phyloP scores from a whole-genome alignment of 1,140 invertebrate species.

The Monochamus saltuarius region DNA sequence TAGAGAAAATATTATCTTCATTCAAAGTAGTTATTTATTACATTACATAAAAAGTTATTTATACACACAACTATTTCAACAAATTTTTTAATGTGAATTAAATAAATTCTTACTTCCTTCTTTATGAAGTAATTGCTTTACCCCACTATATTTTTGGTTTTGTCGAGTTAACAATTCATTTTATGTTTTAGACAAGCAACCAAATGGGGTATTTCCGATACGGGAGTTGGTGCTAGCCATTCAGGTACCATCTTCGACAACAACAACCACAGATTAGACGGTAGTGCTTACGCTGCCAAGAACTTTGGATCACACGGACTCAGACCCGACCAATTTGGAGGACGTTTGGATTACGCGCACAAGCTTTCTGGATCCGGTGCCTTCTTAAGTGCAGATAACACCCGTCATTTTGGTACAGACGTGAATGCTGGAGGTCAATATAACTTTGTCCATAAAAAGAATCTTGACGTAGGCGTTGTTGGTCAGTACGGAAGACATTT shows the following conservation, averaged over 20 bases:
- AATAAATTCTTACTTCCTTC: no score
- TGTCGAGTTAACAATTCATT: no score
- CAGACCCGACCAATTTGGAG: conserved; percentile 23
- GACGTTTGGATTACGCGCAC: conserved; percentile 26
- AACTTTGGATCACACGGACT: conserved; percentile 16
- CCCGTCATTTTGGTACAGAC: conserved; percentile 16
- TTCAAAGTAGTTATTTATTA: no score
- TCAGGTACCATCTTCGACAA: conserved; percentile 24
- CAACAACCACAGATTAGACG: conserved; percentile 23
- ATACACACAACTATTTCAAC: no score
- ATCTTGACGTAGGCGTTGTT: conserved; percentile 15
- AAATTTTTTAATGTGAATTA: no score
- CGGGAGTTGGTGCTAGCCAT: conserved; percentile 10
- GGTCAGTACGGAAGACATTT: conserved; percentile 26
- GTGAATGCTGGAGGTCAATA: conserved; percentile 22
- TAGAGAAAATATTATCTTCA: no score
- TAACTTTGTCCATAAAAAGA: conserved; percentile 18
- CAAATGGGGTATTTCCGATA: conserved; percentile 1
- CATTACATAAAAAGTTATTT: no score
- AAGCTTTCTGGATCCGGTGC: conserved; percentile 13
- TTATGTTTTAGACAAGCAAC: background rate
- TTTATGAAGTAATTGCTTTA: no score
- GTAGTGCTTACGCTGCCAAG: conserved; percentile 16
- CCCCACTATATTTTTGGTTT: no score
- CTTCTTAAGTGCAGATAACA: conserved; percentile 21